These are phyloP conservation scores for Emydoidea blandingii DNA, from an alignment of 2,797 vertebrate species.

Conservation along the genomic window DNA sequence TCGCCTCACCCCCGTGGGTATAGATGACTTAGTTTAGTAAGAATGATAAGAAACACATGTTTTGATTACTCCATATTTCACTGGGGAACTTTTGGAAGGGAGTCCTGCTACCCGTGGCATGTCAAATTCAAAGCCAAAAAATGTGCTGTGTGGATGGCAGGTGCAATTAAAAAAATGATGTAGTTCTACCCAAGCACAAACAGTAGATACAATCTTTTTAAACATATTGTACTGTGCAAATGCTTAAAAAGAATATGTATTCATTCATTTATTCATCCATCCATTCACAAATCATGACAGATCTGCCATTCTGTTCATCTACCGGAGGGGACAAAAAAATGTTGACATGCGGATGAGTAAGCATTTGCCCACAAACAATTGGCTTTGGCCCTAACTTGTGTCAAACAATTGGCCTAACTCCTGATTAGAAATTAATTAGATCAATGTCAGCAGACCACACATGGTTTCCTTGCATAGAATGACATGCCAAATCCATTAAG, in stretches of 20 bases:
- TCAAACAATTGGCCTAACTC: constrained; percentile 43
- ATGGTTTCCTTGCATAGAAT: constrained; percentile 39
- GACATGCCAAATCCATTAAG: constrained; percentile 42
- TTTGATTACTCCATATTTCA: not conserved
- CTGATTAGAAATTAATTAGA: constrained; percentile 70
- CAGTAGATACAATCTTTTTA: not conserved
- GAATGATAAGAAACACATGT: not conserved
- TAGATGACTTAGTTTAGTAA: not conserved
- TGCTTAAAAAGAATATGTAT: not conserved
- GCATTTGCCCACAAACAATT: constrained; percentile 29
- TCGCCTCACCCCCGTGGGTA: not conserved
- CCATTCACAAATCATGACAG: not conserved
- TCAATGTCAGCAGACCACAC: constrained; percentile 28
- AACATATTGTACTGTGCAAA: not conserved
- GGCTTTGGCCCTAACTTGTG: constrained; percentile 41
- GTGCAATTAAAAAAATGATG: not conserved
- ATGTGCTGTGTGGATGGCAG: not conserved
- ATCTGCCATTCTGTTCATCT: not conserved
- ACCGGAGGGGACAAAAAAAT: constrained; percentile 27
- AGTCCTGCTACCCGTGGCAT: not conserved
- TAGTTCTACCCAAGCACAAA: not conserved
- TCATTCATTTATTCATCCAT: not conserved
- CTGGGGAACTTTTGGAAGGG: not conserved
- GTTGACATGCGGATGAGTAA: constrained; percentile 11
- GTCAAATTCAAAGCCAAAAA: constrained; percentile 9